Conservation (phyloP, 2,888 invertebrate species). For the Zelleria hepariella region DNA sequence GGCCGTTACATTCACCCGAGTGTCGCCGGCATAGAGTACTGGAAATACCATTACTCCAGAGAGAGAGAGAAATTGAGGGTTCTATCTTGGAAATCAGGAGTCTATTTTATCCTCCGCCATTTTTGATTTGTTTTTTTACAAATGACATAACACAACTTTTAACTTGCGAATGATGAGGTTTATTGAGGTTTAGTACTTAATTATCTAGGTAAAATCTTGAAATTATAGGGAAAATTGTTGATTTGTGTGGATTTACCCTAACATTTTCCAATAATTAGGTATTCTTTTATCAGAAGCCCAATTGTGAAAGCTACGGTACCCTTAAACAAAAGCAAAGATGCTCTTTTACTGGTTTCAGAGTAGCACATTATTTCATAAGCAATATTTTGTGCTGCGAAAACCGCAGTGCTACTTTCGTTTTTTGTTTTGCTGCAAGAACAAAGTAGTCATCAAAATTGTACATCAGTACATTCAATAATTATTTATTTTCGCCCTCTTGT, state of each 20-base stretch:
- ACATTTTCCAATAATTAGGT: too few relatives aligned
- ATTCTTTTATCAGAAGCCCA: neutral
- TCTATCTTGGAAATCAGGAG: neutral
- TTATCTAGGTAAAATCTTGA: too few relatives aligned
- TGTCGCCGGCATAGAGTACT: slow-evolving; percentile 12
- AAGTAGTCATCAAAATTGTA: too few relatives aligned
- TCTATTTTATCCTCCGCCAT: too few relatives aligned
- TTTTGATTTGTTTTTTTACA: slow-evolving; percentile 10
- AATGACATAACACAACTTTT: neutral
- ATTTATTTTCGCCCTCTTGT: too few relatives aligned
- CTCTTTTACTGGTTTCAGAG: neutral
- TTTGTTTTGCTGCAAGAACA: slow-evolving; percentile 11
- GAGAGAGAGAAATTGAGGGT: neutral
- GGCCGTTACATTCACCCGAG: slow-evolving; percentile 12
- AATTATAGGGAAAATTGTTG: too few relatives aligned
- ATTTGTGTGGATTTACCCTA: too few relatives aligned
- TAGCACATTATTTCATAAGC: slow-evolving; percentile 3
- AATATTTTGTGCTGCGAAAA: slow-evolving; percentile 2
- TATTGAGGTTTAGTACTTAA: too few relatives aligned
- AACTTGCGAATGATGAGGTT: too few relatives aligned
- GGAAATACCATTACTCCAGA: neutral
- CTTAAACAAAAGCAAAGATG: neutral
- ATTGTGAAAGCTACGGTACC: neutral
- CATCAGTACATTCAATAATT: too few relatives aligned
- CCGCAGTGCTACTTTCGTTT: neutral